Conservation (phyloP, 1,140 invertebrate species). For the Drosophila pseudoananassae region DNA sequence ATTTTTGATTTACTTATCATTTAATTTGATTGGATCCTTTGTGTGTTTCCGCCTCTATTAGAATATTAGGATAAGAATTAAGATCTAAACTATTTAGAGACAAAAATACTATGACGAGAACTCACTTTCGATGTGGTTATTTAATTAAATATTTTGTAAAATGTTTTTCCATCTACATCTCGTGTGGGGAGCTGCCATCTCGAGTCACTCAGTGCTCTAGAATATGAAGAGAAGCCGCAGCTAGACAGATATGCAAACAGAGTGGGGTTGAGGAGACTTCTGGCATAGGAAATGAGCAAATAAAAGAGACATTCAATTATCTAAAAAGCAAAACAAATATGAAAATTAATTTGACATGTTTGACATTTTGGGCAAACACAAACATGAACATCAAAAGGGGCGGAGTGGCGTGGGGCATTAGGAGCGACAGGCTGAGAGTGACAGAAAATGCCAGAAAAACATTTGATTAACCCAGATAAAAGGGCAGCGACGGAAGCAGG, state of each 20-base stretch:
- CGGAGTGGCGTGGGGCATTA: conserved; percentile 1
- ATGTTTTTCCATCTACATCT: not conserved
- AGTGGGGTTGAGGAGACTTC: not conserved
- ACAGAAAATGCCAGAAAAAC: conserved; percentile 47
- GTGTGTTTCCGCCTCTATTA: no score
- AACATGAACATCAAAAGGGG: conserved; percentile 53
- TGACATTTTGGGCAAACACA: conserved; percentile 74
- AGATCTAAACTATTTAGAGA: no score
- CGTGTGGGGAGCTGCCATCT: not conserved
- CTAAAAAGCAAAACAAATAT: conserved; percentile 73
- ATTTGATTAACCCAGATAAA: conserved; percentile 60
- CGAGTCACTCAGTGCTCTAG: not conserved
- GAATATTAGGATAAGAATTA: no score
- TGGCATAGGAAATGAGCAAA: conserved; percentile 64
- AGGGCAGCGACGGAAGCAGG: conserved; percentile 22
- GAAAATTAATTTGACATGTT: conserved; percentile 80
- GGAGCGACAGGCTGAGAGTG: conserved; percentile 19
- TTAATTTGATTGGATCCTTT: no score
- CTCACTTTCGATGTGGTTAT: not conserved
- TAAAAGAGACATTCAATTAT: conserved; percentile 73
- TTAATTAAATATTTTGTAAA: not conserved
- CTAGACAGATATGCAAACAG: conserved; percentile 17
- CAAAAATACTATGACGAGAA: no score
- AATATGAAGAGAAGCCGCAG: conserved; percentile 26
- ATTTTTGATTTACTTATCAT: no score